phyloP scores from a whole-genome alignment of 2,113 vertebrate genomes.

The Pleuronectes platessa region DNA sequence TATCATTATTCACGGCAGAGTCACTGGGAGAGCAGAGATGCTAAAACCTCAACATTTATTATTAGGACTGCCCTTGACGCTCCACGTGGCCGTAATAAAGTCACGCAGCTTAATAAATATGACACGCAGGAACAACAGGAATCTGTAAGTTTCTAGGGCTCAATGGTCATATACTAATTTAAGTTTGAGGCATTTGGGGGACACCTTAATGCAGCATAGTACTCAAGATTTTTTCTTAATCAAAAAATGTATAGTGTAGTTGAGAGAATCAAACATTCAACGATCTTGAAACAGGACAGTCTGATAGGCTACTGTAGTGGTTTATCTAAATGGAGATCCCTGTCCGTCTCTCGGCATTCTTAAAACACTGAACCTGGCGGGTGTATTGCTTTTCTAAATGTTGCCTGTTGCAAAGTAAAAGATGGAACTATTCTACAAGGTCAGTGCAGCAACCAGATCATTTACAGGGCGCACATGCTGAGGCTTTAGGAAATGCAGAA shows the following conservation, averaged over 20 bases:
- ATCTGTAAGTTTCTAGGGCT: slow-evolving; percentile 1
- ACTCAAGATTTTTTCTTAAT: no score
- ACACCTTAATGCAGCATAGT: background rate
- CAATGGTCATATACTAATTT: background rate
- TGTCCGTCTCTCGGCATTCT: no score
- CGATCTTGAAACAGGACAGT: background rate
- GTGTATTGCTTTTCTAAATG: no score
- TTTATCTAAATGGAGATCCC: no score
- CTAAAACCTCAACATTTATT: slow-evolving; percentile 60
- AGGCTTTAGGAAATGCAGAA: no score
- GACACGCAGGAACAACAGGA: slow-evolving; percentile 23
- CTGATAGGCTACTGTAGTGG: no score
- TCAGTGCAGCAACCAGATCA: no score
- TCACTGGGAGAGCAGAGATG: slow-evolving; percentile 10
- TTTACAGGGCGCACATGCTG: no score
- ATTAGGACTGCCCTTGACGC: slow-evolving; percentile 55
- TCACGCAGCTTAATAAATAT: slow-evolving; percentile 42
- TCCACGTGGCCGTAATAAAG: slow-evolving; percentile 24
- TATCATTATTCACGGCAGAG: slow-evolving; percentile 56
- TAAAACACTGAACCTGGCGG: no score
- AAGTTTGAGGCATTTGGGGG: background rate
- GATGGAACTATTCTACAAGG: no score
- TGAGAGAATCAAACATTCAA: background rate
- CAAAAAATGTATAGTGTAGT: background rate
- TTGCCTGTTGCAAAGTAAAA: no score